phyloP scores from a whole-genome alignment of 2,113 vertebrate species.

The Lycaon pictus region DNA sequence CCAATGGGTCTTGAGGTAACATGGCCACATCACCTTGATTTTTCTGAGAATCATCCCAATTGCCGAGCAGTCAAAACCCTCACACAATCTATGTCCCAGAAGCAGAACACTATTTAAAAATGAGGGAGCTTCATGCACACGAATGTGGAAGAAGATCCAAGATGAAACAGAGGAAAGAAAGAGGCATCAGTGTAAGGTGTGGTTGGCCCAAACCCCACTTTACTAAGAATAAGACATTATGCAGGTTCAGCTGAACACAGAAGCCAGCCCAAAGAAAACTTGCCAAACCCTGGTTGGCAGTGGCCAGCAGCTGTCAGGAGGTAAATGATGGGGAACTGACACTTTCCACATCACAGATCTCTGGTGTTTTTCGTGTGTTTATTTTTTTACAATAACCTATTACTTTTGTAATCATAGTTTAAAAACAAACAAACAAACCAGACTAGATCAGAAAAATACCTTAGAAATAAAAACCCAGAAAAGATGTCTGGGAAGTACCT shows the following conservation, averaged over 20 bases:
- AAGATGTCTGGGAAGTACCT: background rate
- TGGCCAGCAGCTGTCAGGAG: background rate
- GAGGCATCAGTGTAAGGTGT: fast-evolving
- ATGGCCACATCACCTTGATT: fast-evolving
- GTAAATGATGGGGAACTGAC: fast-evolving
- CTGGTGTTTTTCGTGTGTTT: background rate
- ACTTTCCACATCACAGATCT: background rate
- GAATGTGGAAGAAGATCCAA: background rate
- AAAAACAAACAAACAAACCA: background rate
- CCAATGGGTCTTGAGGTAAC: background rate
- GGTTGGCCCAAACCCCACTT: background rate
- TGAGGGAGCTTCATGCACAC: background rate
- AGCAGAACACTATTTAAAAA: background rate
- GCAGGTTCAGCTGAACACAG: fast-evolving
- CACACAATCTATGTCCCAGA: background rate
- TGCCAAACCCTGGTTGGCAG: background rate
- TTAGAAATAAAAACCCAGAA: background rate
- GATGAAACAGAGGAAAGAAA: background rate
- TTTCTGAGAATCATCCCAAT: background rate
- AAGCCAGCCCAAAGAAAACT: background rate
- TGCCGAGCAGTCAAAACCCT: background rate
- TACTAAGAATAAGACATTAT: no score
- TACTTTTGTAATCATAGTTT: background rate
- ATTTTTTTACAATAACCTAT: background rate
- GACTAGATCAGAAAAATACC: background rate